Evolutionary conservation across 1,140 invertebrate species (phyloP), one percentile per base, ranked within the genome.

Genomic region (Tetraneura akinire): DNA sequence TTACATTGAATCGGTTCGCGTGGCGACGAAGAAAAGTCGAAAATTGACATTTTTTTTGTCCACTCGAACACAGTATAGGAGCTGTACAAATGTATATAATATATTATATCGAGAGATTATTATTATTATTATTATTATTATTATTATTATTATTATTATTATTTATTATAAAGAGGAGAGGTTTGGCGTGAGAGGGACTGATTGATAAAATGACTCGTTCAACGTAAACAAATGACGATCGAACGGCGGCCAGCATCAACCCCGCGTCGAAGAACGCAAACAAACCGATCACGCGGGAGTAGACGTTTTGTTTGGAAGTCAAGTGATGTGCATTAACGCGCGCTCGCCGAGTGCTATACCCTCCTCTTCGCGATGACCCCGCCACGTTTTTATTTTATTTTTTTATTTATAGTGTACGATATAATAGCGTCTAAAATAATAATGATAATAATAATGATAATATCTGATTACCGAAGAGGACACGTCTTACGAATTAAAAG

Each of bases 391-490:
- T n/a, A n/a, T n/a, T n/a, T n/a, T n/a, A n/a, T n/a, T n/a, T n/a
- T n/a, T n/a, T n/a, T n/a, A n/a, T n/a, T n/a, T n/a, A n/a, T n/a
- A n/a, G n/a, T n/a, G n/a, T 16, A 37, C 3, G 32, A 4, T 64
- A 42, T 64, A 11, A 14, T 64, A 64, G 9, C n/a, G 9, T 66
- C 21, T 42, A 42, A 60, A 42, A 60, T 76, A 66, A 57, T 26
- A n/a, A n/a, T n/a, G n/a, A n/a, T n/a, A n/a, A n/a, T n/a, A n/a
- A n/a, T n/a, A n/a, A n/a, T n/a, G n/a, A n/a, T n/a, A n/a, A 74
- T 74, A 78, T 78, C 74, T 62, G 32, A 78, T 78, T 78, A 78
- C 74, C 74, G 53, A 16, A n/a, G n/a, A n/a, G n/a, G n/a, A n/a
- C n/a, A n/a, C n/a, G n/a, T n/a, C n/a, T n/a, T n/a, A n/a, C n/a